Evolutionary conservation across 2,888 invertebrate species (phyloP), one percentile per base, ranked within the genome.

Genomic region (Anticlea derivata): DNA sequence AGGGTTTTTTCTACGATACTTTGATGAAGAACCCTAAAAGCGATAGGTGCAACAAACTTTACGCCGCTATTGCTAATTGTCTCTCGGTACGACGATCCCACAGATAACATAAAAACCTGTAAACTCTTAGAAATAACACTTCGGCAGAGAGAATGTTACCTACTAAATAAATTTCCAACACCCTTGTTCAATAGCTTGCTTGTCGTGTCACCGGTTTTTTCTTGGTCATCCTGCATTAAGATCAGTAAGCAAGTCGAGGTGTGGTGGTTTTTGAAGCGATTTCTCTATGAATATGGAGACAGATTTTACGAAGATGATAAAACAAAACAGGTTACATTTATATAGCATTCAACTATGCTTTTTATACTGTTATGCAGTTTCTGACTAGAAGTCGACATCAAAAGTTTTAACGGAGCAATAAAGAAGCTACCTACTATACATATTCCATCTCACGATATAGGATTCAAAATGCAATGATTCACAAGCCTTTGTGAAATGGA

Each of bases 31-130:
- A 62, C 72, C 60, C 70, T 50, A 52, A 58, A 40, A 48, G 38
- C 47, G 35, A 37, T 57, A 70, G 68, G 79, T 68, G 75, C 78
- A 77, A 74, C 73, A 75, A 80, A 80, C 80, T 78, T 73, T 67
- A 65, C 61, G 49, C 50, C 53, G 47, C 63, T 65, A 68, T 67
- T 62, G 74, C 68, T 70, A 73, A 71, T 69, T 70, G 70, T 65
- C 60, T 34, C 43, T 40, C 53, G 30, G 17, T 33, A 39, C 44
- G 51, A 51, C 55, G 47, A 51, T 51, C 10, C 37, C 55, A 50
- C 40, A 37, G 48, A 55, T 51, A 55, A 35, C 50, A 45, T 31
- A 55, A 55, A 50, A 52, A 48, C 43, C 31, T 48, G 52, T 34
- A 34, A 53, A 24, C 34, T 48, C 48, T 17, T 34, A 30, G 53